Conservation (phyloP, 2,797 vertebrate genomes). For the Lagorchestes hirsutus region DNA sequence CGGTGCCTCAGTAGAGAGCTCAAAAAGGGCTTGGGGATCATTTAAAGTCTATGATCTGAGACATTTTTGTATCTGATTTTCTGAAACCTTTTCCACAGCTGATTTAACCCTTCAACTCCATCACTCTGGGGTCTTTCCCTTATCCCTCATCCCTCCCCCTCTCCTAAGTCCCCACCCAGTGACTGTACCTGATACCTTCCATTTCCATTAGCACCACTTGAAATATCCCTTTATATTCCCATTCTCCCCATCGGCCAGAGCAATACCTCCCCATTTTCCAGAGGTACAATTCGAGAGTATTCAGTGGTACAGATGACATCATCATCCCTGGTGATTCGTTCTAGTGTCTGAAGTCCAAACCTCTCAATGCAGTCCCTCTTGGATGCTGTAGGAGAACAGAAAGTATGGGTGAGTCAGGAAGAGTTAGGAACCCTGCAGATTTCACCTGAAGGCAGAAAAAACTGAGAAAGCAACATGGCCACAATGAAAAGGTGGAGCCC, state of each 20-base stretch:
- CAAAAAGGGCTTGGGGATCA: not conserved
- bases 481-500: not conserved
- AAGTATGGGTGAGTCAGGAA: not conserved
- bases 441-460: not conserved
- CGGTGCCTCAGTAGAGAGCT: not conserved
- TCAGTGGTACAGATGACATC: constrained; percentile 94
- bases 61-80: not conserved
- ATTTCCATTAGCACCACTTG: not conserved
- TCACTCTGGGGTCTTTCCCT: not conserved
- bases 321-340: constrained; percentile 91
- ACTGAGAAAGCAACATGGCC: not conserved
- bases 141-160: rapidly evolving
- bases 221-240: not conserved
- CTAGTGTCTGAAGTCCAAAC: constrained; percentile 91
- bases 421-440: not conserved
- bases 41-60: not conserved
- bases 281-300: constrained; percentile 95
- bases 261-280: constrained; percentile 97
- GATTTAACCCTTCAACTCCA: not conserved
- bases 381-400: constrained; percentile 87
- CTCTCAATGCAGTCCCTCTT: constrained; percentile 96
- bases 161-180: rapidly evolving
- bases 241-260: not conserved
- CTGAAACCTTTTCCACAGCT: not conserved
- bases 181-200: not conserved